Conservation (phyloP, 2,888 invertebrate genomes). For the Tachina grossa region DNA sequence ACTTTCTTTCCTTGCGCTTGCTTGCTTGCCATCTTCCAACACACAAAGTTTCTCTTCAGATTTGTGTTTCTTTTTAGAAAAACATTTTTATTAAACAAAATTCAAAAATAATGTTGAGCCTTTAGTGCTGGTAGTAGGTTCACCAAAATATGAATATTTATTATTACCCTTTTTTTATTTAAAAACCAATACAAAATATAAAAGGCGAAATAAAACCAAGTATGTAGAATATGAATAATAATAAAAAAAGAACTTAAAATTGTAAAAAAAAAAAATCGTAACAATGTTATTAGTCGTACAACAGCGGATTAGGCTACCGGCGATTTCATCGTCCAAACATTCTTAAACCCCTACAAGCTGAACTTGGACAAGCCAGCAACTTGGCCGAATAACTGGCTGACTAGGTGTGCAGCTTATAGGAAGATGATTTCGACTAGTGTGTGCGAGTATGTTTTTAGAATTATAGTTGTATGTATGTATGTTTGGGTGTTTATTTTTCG, state of each 20-base stretch:
- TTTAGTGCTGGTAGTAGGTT: slow-evolving; percentile 45
- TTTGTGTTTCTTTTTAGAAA: not conserved
- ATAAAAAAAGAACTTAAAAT: not conserved
- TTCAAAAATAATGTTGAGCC: slow-evolving; percentile 58
- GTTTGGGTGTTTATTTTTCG: slow-evolving; percentile 3
- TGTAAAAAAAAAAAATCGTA: slow-evolving; percentile 78
- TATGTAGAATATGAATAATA: slow-evolving; percentile 20
- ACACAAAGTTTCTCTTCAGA: slow-evolving; percentile 22
- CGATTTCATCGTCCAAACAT: slow-evolving; percentile 75
- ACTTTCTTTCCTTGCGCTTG: slow-evolving; percentile 33
- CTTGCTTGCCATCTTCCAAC: not conserved
- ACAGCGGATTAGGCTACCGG: slow-evolving; percentile 83
- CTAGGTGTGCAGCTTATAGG: slow-evolving; percentile 52
- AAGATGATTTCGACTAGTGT: slow-evolving; percentile 36
- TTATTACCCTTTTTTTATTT: slow-evolving; percentile 28
- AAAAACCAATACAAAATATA: slow-evolving; percentile 61
- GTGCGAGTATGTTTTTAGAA: slow-evolving; percentile 16
- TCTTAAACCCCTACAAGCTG: slow-evolving; percentile 45
- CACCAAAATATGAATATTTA: slow-evolving; percentile 46
- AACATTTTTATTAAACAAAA: slow-evolving; percentile 53
- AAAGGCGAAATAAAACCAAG: slow-evolving; percentile 57
- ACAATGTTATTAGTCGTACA: slow-evolving; percentile 83
- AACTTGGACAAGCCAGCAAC: slow-evolving; percentile 17
- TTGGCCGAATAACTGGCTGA: slow-evolving; percentile 18
- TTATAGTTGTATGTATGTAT: slow-evolving; percentile 13